Evolutionary conservation across 92 coral and sea anemone species (phyloP).

Genomic region (Galaxea fascicularis): DNA sequence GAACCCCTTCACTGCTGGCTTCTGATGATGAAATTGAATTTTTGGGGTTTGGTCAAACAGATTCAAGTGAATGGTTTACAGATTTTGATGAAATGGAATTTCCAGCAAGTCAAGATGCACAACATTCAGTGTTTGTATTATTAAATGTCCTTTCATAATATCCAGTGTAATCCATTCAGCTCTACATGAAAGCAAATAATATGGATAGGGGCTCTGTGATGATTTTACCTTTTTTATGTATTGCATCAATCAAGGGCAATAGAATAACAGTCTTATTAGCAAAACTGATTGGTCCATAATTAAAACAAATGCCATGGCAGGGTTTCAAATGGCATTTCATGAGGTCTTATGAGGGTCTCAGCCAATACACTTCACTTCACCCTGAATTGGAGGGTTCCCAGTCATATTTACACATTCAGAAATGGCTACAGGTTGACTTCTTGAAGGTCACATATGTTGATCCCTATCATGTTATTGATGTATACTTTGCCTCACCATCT

Average conservation of each 20-base stretch:
- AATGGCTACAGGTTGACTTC: too few species aligned
- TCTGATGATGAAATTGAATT: conserved; percentile 31
- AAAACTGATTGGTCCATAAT: not conserved
- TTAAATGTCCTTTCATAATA: not conserved
- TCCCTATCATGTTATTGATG: too few species aligned
- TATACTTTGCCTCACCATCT: too few species aligned
- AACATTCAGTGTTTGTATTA: conserved; percentile 14
- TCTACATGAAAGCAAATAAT: not conserved
- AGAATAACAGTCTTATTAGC: not conserved
- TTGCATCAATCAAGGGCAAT: not conserved
- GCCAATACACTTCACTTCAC: not conserved
- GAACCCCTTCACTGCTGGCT: conserved; percentile 8
- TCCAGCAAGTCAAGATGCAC: conserved; percentile 15
- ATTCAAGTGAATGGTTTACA: not conserved
- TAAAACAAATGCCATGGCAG: not conserved
- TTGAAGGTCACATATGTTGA: too few species aligned
- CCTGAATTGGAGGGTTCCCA: not conserved
- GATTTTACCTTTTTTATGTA: not conserved
- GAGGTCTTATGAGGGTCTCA: not conserved
- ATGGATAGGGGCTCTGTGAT: conserved; percentile 8
- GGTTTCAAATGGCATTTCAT: conserved; percentile 7
- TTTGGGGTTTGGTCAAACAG: conserved; percentile 49
- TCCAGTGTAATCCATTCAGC: not conserved
- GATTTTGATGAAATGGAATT: conserved; percentile 5
- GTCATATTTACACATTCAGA: too few species aligned